Evolutionary conservation across 2,888 invertebrate species (phyloP).

Genomic region (Chrysotoxum bicinctum): DNA sequence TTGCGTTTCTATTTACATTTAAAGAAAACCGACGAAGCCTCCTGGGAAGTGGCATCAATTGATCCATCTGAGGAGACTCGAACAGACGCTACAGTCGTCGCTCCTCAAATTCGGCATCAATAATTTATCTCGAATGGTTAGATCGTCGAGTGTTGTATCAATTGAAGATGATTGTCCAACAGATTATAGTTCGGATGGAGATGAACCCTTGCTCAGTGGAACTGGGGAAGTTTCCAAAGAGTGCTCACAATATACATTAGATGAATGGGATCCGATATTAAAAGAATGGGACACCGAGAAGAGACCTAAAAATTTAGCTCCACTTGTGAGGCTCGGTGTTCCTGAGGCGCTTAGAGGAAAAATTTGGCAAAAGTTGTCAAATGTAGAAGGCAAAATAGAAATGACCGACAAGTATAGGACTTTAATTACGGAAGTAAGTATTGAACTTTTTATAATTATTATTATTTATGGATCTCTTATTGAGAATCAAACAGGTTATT

Average conservation of each 20-base stretch:
- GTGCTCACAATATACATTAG: conserved; percentile 95
- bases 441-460: too few relatives aligned
- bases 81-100: conserved; percentile 77
- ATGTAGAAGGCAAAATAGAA: conserved; percentile 90
- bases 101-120: conserved; percentile 81
- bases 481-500: too few relatives aligned
- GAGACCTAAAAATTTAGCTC: conserved; percentile 91
- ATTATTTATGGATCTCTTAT: too few relatives aligned
- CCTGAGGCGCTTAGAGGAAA: conserved; percentile 98
- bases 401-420: conserved; percentile 96
- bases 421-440: conserved; percentile 91
- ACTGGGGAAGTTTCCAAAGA: conserved; percentile 98
- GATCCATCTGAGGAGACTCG: conserved; percentile 81
- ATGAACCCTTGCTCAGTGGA: conserved; percentile 98
- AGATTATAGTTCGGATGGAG: conserved; percentile 87
- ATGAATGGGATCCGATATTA: conserved; percentile 95
- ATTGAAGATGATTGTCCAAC: conserved; percentile 81
- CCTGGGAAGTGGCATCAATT: conserved; percentile 81
- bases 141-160: conserved; percentile 81
- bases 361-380: conserved; percentile 98
- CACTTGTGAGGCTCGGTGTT: conserved; percentile 93
- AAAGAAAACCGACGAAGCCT: conserved; percentile 85
- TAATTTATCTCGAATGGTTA: conserved; percentile 81
- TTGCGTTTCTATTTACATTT: conserved; percentile 95
- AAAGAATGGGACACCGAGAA: conserved; percentile 86